phyloP scores from a whole-genome alignment of 2,113 vertebrate genomes.

The Chascanopsetta lugubris region DNA sequence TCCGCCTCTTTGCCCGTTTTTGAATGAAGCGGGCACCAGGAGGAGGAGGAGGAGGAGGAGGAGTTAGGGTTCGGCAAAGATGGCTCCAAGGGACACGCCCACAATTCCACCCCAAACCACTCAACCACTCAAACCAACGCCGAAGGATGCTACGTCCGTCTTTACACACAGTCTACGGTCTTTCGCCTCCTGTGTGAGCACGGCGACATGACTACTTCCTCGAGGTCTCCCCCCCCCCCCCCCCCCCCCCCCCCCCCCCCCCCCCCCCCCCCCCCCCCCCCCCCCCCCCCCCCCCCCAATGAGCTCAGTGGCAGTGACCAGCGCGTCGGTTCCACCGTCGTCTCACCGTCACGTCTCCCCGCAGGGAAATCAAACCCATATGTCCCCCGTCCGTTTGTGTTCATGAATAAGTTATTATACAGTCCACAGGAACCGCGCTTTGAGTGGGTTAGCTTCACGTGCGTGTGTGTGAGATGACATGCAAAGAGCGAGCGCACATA shows the following conservation, averaged over 20 bases:
- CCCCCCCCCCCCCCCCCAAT: too few relatives aligned
- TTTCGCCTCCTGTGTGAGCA: too few relatives aligned
- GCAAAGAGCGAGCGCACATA: slow-evolving; percentile 14
- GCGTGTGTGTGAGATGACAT: slow-evolving; percentile 47
- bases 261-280: too few relatives aligned
- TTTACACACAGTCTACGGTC: too few relatives aligned
- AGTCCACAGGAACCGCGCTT: slow-evolving; percentile 16
- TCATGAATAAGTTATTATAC: slow-evolving; percentile 61
- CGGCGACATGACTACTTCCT: slow-evolving; percentile 22
- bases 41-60: too few relatives aligned
- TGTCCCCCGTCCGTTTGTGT: slow-evolving; percentile 53
- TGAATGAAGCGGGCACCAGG: too few relatives aligned
- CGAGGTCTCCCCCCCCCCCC: slow-evolving; percentile 40
- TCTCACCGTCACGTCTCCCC: slow-evolving; percentile 23
- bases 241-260: slow-evolving; percentile 39
- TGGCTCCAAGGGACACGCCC: too few relatives aligned
- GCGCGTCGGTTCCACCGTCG: slow-evolving; percentile 22
- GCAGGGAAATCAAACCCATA: slow-evolving; percentile 43
- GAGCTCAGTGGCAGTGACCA: slow-evolving; percentile 46
- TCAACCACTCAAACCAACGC: too few relatives aligned
- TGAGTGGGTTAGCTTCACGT: slow-evolving; percentile 21
- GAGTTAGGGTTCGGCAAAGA: too few relatives aligned
- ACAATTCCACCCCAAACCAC: too few relatives aligned
- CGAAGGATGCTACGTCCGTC: too few relatives aligned
- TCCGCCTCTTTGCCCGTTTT: too few relatives aligned